These are phyloP conservation scores for Trachymyrmex cornetzi DNA, from an alignment of 1,140 invertebrate genomes.

Conservation along the genomic window DNA sequence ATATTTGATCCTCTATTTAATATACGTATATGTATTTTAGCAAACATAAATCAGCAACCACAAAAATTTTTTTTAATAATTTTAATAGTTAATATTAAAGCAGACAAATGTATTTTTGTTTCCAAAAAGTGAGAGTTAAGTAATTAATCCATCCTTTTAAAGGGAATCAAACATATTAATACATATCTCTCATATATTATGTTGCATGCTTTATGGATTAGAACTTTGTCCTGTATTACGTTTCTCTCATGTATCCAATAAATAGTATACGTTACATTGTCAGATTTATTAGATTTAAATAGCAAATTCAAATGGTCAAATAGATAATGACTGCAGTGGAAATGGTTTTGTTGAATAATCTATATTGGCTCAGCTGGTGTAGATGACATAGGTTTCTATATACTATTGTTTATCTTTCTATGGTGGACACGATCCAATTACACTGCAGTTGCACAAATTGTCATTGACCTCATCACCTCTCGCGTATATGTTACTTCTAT, in stretches of 20 bases:
- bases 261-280: background rate
- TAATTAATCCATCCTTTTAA: background rate
- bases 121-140: background rate
- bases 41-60: background rate
- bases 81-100: background rate
- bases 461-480: background rate
- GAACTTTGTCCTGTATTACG: background rate
- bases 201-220: background rate
- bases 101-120: background rate
- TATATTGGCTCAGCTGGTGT: background rate
- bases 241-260: background rate
- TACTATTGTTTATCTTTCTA: conserved; percentile 22
- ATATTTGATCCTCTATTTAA: too few relatives aligned
- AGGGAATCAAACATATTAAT: background rate
- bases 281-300: background rate
- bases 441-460: background rate
- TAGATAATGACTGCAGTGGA: background rate
- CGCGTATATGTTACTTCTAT: background rate
- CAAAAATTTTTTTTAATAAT: background rate
- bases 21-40: too few relatives aligned
- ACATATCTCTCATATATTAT: background rate
- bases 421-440: background rate
- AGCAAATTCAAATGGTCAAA: conserved; percentile 1
- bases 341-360: conserved; percentile 26
- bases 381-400: background rate